Conservation (phyloP, 2,113 vertebrate species). For the Tangachromis dhanisi region DNA sequence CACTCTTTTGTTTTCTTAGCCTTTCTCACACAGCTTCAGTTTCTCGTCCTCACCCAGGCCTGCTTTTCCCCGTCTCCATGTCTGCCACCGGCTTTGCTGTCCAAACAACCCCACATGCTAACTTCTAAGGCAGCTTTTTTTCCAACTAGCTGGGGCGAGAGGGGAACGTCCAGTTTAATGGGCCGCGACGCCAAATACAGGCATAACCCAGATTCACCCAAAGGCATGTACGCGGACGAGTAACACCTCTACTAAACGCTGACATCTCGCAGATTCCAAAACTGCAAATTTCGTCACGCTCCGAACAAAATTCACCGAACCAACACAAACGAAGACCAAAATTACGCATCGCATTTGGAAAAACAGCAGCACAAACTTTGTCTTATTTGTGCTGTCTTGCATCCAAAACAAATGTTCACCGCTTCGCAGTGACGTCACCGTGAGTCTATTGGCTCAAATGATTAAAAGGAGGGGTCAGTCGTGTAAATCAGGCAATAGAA, state of each 20-base stretch:
- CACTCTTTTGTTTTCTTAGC: neutral
- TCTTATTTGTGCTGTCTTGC: neutral
- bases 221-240: rapidly evolving
- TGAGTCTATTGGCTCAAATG: neutral
- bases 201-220: neutral
- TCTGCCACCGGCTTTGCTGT: neutral
- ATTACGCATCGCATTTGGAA: rapidly evolving
- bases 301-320: rapidly evolving
- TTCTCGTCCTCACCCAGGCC: neutral
- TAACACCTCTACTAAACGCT: neutral
- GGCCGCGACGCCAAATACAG: rapidly evolving
- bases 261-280: neutral
- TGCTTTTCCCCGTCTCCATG: neutral
- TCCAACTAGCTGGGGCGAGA: neutral
- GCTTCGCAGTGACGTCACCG: rapidly evolving
- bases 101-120: neutral
- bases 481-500: neutral
- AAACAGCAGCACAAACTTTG: neutral
- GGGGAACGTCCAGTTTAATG: neutral
- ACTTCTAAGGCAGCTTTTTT: neutral
- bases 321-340: rapidly evolving
- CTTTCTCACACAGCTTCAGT: neutral
- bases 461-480: neutral
- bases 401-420: neutral
- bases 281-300: neutral